phyloP scores from a whole-genome alignment of 2,797 vertebrate genomes.

The Streptopelia turtur region DNA sequence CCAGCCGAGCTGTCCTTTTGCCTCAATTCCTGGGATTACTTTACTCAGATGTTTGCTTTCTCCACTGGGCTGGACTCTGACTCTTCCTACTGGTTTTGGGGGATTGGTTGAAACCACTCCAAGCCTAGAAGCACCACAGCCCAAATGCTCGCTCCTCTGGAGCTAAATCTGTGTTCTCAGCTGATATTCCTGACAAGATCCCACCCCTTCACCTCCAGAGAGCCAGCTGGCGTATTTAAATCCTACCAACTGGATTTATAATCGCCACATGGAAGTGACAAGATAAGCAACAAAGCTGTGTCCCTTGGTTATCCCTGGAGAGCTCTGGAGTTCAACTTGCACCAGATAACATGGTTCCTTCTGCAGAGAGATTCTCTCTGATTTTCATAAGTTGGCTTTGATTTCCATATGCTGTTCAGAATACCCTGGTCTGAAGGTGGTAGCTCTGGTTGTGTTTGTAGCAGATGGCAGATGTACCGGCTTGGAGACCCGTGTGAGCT shows the following conservation, averaged over 20 bases:
- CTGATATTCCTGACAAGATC: not conserved
- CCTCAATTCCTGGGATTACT: constrained; percentile 53
- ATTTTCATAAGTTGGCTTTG: not conserved
- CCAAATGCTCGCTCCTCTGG: not conserved
- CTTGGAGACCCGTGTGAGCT: not conserved
- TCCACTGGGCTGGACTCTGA: not conserved
- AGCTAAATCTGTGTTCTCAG: not conserved
- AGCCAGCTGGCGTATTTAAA: not conserved
- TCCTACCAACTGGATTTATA: not conserved
- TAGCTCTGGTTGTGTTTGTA: not conserved
- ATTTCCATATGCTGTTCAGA: not conserved
- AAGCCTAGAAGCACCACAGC: not conserved
- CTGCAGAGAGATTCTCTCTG: not conserved
- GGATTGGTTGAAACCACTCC: constrained; percentile 6
- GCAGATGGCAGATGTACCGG: not conserved
- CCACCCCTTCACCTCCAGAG: not conserved
- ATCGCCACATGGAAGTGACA: not conserved
- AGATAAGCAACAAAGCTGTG: not conserved
- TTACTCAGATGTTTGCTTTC: constrained; percentile 8
- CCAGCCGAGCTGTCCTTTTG: not conserved
- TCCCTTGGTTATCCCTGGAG: fast-evolving
- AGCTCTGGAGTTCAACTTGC: not conserved
- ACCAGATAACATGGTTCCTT: not conserved
- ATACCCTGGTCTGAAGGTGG: not conserved
- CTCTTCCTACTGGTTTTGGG: not conserved